These are phyloP conservation scores for Montipora efflorescens DNA, from an alignment of 64 coral and sea anemone genomes.

Conservation along the genomic window DNA sequence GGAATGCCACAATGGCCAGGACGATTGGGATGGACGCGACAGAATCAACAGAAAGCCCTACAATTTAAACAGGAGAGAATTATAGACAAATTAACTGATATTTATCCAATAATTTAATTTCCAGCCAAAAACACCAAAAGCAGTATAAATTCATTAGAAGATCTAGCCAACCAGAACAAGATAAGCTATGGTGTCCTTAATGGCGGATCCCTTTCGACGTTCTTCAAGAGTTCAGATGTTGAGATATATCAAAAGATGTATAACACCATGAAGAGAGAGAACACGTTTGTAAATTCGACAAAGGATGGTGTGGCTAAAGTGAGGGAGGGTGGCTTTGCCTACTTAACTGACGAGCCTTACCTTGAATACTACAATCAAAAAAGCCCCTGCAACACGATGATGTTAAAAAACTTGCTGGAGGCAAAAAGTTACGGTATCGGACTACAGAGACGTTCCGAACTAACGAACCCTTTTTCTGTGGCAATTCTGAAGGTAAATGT, in stretches of 20 bases:
- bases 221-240: constrained; percentile 84
- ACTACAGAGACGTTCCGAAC: constrained; percentile 76
- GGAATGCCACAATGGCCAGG: no score
- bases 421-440: constrained; percentile 89
- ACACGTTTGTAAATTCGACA: constrained; percentile 79
- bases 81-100: neutral
- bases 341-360: constrained; percentile 75
- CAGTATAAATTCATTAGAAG: constrained; percentile 82
- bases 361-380: constrained; percentile 90
- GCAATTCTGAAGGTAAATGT: constrained; percentile 79
- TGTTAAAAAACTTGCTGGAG: constrained; percentile 87
- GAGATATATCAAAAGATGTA: constrained; percentile 81
- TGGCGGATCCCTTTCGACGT: constrained; percentile 80
- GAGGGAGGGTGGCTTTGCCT: constrained; percentile 46
- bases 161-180: constrained; percentile 78
- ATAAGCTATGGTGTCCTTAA: constrained; percentile 92
- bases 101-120: neutral
- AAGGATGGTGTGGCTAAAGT: constrained; percentile 14
- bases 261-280: constrained; percentile 49
- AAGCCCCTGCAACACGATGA: constrained; percentile 80
- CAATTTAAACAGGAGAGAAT: neutral
- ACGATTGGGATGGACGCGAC: no score
- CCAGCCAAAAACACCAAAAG: constrained; percentile 84
- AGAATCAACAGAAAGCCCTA: no score
- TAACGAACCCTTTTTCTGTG: constrained; percentile 83